Evolutionary conservation across 2,113 vertebrate genomes (phyloP).

Genomic region (Podiceps cristatus): DNA sequence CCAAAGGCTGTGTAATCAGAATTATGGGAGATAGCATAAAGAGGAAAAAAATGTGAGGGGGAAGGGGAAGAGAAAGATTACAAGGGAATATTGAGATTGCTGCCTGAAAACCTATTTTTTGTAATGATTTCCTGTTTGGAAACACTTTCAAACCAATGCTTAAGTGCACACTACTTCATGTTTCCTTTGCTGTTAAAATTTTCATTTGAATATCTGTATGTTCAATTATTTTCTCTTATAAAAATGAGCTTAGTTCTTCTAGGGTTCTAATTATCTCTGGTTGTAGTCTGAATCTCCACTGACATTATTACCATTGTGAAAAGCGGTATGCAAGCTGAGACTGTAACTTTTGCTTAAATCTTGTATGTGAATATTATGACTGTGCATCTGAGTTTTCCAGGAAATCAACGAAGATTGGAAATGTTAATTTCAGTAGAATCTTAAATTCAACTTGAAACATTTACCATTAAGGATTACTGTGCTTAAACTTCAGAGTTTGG

Average conservation of each 20-base stretch:
- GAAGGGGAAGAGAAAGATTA: not conserved
- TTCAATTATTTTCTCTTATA: not conserved
- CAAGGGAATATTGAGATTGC: not conserved
- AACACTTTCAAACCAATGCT: not conserved
- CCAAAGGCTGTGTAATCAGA: not conserved
- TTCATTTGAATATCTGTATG: not conserved
- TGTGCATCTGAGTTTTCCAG: not conserved
- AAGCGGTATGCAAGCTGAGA: not conserved
- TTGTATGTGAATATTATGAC: not conserved
- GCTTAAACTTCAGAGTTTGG: not conserved
- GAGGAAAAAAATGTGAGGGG: not conserved
- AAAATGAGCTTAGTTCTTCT: not conserved
- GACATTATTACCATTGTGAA: not conserved
- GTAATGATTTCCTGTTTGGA: not conserved
- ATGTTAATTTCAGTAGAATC: not conserved
- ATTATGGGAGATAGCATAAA: not conserved
- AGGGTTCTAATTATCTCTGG: not conserved
- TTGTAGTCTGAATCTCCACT: not conserved
- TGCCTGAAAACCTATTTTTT: not conserved
- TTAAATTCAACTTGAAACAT: not conserved
- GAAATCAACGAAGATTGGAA: not conserved
- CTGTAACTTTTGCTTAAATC: not conserved
- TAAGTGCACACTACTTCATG: not conserved
- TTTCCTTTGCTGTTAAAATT: not conserved
- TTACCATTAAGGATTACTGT: not conserved